These are phyloP conservation scores for Trypoxylon attenuatum DNA, from an alignment of 2,888 invertebrate species.

Conservation along the genomic window DNA sequence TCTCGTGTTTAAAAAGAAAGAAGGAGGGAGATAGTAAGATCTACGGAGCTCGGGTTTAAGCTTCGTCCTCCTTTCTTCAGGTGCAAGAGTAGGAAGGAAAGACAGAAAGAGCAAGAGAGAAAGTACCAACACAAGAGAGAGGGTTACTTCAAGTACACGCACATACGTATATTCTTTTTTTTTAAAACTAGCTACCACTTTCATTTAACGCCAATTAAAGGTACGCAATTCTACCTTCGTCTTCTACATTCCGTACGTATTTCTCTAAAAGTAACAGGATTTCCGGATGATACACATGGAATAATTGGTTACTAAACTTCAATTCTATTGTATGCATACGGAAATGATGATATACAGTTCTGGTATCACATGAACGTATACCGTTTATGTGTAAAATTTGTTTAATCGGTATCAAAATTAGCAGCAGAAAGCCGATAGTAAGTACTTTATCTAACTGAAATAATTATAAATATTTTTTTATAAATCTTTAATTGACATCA, in stretches of 20 bases:
- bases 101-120: slow-evolving; percentile 35
- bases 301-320: no score
- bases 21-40: slow-evolving; percentile 26
- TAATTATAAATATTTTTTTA: slow-evolving; percentile 15
- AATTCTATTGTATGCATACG: no score
- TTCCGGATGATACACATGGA: no score
- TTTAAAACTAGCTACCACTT: slow-evolving; percentile 31
- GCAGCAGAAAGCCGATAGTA: no score
- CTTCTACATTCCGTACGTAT: background rate
- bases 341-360: no score
- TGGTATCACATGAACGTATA: no score
- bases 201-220: slow-evolving; percentile 25
- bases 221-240: background rate
- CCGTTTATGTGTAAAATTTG: slow-evolving; percentile 20
- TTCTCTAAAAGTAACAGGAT: no score
- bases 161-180: background rate
- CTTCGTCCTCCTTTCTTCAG: slow-evolving; percentile 5
- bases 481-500: background rate
- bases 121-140: no score
- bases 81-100: background rate
- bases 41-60: slow-evolving; percentile 2
- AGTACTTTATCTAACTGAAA: no score
- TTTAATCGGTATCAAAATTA: no score
- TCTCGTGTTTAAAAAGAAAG: slow-evolving; percentile 10
- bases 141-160: slow-evolving; percentile 14